A percentile compares a stretch with the other conserved stretches of the same genome.
phyloP scores from a whole-genome alignment of 2,113 vertebrate species.

The Pachyramphus minor region DNA sequence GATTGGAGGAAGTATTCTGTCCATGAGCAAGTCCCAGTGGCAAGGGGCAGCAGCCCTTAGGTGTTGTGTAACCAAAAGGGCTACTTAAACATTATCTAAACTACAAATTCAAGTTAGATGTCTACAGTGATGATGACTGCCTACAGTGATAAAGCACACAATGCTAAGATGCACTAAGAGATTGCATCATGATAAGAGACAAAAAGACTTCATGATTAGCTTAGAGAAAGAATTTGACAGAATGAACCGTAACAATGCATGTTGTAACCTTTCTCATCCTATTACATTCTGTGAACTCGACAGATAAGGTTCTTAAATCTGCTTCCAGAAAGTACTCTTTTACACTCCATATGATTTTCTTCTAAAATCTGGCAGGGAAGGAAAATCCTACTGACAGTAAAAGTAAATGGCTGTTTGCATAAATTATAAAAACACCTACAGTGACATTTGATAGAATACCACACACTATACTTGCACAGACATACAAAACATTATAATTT shows the following conservation, averaged over 20 bases:
- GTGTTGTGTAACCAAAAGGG: background rate
- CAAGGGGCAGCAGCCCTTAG: background rate
- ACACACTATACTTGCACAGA: background rate
- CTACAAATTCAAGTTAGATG: background rate
- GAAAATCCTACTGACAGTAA: background rate
- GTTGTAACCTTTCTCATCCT: background rate
- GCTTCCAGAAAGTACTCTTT: background rate
- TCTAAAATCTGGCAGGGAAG: background rate
- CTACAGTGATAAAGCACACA: background rate
- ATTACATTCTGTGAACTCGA: background rate
- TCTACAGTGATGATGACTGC: background rate
- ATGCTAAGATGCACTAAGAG: background rate
- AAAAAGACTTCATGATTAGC: background rate
- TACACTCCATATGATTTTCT: background rate
- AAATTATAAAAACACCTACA: background rate
- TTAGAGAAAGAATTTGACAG: background rate
- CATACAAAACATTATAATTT: background rate
- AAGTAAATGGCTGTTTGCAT: background rate
- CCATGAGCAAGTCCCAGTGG: background rate
- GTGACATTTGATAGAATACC: background rate
- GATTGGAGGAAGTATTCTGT: background rate
- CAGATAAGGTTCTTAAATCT: background rate
- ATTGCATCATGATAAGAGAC: background rate
- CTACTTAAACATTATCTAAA: background rate
- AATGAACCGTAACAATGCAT: background rate